phyloP scores from a whole-genome alignment of 2,113 vertebrate species.

The Leiothrix lutea region DNA sequence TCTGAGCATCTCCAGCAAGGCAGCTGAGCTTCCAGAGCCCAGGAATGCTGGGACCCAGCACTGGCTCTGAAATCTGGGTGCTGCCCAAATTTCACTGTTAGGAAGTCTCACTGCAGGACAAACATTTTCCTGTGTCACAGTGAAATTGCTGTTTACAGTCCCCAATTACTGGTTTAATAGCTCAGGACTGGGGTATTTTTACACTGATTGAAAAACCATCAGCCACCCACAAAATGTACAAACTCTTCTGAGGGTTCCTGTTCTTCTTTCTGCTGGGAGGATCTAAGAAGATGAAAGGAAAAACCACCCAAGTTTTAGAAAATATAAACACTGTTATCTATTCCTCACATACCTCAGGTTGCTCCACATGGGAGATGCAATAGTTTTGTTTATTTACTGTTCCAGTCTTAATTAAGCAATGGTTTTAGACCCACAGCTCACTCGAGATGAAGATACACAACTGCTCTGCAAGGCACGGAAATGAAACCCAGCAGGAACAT shows the following conservation, averaged over 20 bases:
- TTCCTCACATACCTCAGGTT: not conserved
- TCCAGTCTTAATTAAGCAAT: slow-evolving; percentile 10
- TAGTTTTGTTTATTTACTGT: not conserved
- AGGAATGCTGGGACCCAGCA: not conserved
- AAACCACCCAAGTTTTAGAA: not conserved
- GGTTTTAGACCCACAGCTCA: not conserved
- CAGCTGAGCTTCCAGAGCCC: not conserved
- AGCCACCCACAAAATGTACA: slow-evolving; percentile 1
- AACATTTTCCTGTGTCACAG: not conserved
- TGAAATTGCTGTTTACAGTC: not conserved
- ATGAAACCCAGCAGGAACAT: not conserved
- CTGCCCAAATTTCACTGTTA: not conserved
- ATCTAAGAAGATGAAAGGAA: not conserved
- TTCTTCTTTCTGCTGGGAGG: not conserved
- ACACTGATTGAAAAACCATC: not conserved
- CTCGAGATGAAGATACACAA: not conserved
- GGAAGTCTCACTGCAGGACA: not conserved
- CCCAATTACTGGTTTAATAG: not conserved
- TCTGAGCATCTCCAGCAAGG: not conserved
- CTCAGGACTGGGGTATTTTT: not conserved
- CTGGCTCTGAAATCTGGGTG: not conserved
- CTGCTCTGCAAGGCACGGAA: not conserved
- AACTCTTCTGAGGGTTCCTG: not conserved
- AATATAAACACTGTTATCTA: slow-evolving; percentile 10
- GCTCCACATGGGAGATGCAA: not conserved